phyloP scores from a whole-genome alignment of 1,140 invertebrate species.

The Zaprionus lachaisei region DNA sequence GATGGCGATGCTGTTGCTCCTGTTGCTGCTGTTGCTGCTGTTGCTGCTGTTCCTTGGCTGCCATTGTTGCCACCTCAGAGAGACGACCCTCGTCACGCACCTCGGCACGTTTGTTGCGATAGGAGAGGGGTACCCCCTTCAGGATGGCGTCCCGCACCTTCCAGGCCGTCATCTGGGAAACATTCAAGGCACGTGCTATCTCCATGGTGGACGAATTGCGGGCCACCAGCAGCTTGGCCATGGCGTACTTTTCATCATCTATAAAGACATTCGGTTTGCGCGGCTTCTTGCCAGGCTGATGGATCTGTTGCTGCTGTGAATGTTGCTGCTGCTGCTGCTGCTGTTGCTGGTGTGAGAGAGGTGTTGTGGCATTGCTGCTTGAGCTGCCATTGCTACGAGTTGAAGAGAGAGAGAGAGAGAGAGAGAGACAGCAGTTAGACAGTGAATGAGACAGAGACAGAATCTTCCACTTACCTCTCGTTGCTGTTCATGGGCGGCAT shows the following conservation, averaged over 20 bases:
- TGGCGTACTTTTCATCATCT: slow-evolving; percentile 81
- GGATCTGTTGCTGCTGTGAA: slow-evolving; percentile 1
- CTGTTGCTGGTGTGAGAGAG: slow-evolving; percentile 30
- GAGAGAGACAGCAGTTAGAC: neutral
- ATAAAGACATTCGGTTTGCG: slow-evolving; percentile 84
- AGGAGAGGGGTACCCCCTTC: slow-evolving; percentile 79
- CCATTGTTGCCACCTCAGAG: slow-evolving; percentile 40
- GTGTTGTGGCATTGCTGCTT: slow-evolving; percentile 50
- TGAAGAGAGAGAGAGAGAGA: neutral
- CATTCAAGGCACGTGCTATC: slow-evolving; percentile 75
- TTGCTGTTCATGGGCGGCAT: slow-evolving; percentile 71
- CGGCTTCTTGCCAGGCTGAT: slow-evolving; percentile 73
- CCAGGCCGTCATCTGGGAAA: slow-evolving; percentile 84
- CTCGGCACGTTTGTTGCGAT: slow-evolving; percentile 76
- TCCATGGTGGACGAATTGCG: slow-evolving; percentile 83
- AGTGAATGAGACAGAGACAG: neutral
- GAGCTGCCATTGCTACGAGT: slow-evolving; percentile 59
- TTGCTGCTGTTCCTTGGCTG: slow-evolving; percentile 49
- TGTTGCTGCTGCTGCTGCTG: slow-evolving; percentile 41
- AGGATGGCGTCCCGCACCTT: slow-evolving; percentile 81
- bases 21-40: slow-evolving; percentile 44
- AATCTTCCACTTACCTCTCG: slow-evolving; percentile 54
- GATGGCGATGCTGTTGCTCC: slow-evolving; percentile 47
- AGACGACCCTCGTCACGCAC: slow-evolving; percentile 37
- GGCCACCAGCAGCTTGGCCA: slow-evolving; percentile 79